phyloP scores from a whole-genome alignment of 2,113 vertebrate genomes.

The Sylvietta virens region DNA sequence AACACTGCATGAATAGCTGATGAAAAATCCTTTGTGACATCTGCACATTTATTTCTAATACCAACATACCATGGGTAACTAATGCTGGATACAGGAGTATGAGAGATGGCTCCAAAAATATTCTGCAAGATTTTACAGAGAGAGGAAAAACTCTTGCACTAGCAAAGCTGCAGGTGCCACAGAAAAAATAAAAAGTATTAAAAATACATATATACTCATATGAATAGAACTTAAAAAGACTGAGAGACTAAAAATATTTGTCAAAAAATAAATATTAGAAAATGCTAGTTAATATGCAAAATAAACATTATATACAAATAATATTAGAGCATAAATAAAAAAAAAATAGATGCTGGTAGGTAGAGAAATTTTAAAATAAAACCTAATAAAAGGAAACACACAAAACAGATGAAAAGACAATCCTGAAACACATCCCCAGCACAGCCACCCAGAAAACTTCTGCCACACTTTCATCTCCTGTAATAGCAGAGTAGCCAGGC shows the following conservation, averaged over 20 bases:
- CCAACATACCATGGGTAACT: background rate
- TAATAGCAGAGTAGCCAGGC: fast-evolving
- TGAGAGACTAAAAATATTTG: background rate
- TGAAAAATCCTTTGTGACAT: background rate
- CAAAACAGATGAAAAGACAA: background rate
- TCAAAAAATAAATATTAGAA: background rate
- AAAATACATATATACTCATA: background rate
- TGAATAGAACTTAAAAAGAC: background rate
- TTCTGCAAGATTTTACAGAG: background rate
- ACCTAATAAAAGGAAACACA: fast-evolving
- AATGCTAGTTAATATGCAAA: background rate
- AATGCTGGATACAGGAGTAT: fast-evolving
- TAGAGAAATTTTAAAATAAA: background rate
- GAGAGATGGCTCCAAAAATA: background rate
- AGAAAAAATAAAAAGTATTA: background rate
- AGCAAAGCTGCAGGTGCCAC: background rate
- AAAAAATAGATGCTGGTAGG: background rate
- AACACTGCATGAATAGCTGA: background rate
- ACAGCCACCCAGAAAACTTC: fast-evolving
- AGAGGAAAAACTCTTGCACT: background rate
- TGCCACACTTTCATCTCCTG: fast-evolving
- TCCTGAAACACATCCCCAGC: background rate
- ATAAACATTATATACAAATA: background rate
- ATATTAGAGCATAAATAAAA: background rate
- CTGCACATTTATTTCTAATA: background rate